Evolutionary conservation across 2,888 invertebrate genomes (phyloP).

Genomic region (Agrilus cyanescens): DNA sequence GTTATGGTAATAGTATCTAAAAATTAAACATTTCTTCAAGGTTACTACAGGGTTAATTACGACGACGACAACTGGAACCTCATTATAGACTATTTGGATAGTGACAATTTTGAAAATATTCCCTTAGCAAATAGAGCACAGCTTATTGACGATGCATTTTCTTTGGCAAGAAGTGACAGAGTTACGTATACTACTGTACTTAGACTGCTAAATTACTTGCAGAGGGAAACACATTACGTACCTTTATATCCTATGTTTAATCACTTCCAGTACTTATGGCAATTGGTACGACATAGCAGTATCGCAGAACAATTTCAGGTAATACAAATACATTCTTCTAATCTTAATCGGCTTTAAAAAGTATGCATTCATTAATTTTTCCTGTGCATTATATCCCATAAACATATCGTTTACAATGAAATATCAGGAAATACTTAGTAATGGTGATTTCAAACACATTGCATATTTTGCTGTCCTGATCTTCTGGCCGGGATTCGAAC

Average conservation of each 20-base stretch:
- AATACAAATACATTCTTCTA: too few relatives aligned
- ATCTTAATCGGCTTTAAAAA: too few relatives aligned
- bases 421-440: too few relatives aligned
- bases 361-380: too few relatives aligned
- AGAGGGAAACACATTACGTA: slow-evolving; percentile 47
- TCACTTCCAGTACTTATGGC: neutral
- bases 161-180: slow-evolving; percentile 46
- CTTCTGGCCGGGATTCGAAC: too few relatives aligned
- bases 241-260: slow-evolving; percentile 45
- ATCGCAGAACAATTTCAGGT: too few relatives aligned
- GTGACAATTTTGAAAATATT: slow-evolving; percentile 36
- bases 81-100: slow-evolving; percentile 37
- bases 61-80: slow-evolving; percentile 63
- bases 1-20: too few relatives aligned
- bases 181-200: slow-evolving; percentile 43
- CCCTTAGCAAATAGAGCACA: slow-evolving; percentile 58
- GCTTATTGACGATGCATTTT: slow-evolving; percentile 58
- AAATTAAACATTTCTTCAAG: slow-evolving; percentile 25
- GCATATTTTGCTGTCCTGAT: too few relatives aligned
- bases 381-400: too few relatives aligned
- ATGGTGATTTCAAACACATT: too few relatives aligned
- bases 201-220: slow-evolving; percentile 46
- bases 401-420: too few relatives aligned
- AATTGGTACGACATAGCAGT: too few relatives aligned
- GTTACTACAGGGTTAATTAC: slow-evolving; percentile 65